Percentiles rank a stretch among this genome's conserved stretches.
Evolutionary conservation across 2,797 vertebrate genomes (phyloP).

Genomic region (Macropus fuliginosus): DNA sequence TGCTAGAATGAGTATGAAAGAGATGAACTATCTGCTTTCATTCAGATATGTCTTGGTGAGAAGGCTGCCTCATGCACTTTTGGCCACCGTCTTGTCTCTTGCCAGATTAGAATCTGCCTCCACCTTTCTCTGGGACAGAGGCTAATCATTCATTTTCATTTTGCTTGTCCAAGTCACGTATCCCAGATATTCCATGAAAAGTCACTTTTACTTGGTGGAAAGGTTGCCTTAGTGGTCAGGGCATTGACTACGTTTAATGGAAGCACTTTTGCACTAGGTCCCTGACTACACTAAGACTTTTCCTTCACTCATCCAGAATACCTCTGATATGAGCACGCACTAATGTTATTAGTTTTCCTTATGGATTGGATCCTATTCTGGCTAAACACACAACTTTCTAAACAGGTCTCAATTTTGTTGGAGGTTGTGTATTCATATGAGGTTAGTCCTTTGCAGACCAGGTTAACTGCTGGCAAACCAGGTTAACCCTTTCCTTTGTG

Average conservation of each 20-base stretch:
- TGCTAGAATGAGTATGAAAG: not conserved
- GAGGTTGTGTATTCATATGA: not conserved
- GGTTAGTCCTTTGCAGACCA: not conserved
- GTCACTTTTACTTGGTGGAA: not conserved
- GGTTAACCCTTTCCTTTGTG: not conserved
- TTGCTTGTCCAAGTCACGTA: not conserved
- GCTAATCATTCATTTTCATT: not conserved
- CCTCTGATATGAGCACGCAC: not conserved
- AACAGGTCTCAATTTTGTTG: not conserved
- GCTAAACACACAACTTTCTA: not conserved
- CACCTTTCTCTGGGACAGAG: not conserved
- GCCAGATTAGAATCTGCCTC: not conserved
- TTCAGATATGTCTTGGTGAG: not conserved
- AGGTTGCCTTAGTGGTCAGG: not conserved
- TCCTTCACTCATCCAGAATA: not conserved
- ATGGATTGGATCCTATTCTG: not conserved
- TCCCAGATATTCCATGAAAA: not conserved
- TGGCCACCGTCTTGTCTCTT: not conserved
- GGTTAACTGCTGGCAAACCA: not conserved
- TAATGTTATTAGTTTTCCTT: not conserved
- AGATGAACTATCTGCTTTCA: not conserved
- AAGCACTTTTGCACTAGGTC: not conserved
- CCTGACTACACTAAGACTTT: not conserved
- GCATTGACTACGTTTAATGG: not conserved
- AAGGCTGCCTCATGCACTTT: not conserved